Percentiles rank a stretch among this genome's conserved stretches.
These are phyloP conservation scores for Otolemur crassicaudatus DNA, from an alignment of 2,797 vertebrate species.

Conservation along the genomic window DNA sequence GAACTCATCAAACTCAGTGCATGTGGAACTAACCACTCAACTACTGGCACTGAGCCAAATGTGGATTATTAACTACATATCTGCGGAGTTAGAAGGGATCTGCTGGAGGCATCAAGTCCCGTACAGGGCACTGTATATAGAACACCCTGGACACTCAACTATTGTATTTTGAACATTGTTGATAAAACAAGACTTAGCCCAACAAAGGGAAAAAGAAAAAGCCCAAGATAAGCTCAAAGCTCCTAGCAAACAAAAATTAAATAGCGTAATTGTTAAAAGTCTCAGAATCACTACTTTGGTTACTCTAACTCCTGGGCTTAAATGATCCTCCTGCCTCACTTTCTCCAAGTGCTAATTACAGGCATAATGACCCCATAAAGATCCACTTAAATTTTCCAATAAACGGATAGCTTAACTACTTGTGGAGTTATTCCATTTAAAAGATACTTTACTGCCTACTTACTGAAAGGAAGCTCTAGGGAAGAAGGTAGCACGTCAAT, in stretches of 20 bases:
- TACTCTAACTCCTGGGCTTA: neutral
- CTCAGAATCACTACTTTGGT: neutral
- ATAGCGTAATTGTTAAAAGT: neutral
- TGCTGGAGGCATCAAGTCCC: neutral
- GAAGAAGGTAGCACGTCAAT: conserved; percentile 20
- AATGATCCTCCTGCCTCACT: no score
- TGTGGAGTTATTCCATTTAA: conserved; percentile 17
- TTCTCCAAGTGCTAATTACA: no score
- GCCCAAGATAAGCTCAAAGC: neutral
- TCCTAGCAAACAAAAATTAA: conserved; percentile 21
- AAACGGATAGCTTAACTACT: conserved; percentile 43
- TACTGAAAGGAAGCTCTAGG: conserved; percentile 33
- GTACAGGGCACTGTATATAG: neutral
- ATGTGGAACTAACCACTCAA: no score
- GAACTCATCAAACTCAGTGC: no score
- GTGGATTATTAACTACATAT: neutral
- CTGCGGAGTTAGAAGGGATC: neutral
- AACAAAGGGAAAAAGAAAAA: conserved; percentile 1
- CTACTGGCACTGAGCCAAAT: neutral
- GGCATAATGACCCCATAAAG: neutral
- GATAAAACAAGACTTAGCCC: neutral
- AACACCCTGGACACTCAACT: neutral
- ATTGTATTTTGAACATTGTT: conserved; percentile 23
- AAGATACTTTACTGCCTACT: neutral
- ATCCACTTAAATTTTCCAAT: neutral